These are phyloP conservation scores for Plusia festucae DNA, from an alignment of 2,888 invertebrate species.

Conservation along the genomic window DNA sequence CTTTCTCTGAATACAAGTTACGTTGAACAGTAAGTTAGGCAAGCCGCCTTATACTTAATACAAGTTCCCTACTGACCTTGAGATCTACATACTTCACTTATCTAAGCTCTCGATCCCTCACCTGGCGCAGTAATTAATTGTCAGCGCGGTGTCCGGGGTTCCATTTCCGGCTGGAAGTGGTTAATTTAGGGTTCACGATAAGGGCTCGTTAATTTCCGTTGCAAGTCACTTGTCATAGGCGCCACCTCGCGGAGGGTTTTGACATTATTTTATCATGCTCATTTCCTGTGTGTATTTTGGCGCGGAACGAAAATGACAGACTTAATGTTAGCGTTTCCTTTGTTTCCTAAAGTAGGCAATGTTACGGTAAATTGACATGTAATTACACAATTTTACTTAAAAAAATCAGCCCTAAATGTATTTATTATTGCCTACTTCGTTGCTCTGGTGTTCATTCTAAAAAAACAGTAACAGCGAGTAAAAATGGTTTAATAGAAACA, in stretches of 20 bases:
- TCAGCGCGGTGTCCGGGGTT: constrained; percentile 59
- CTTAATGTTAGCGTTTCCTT: neutral
- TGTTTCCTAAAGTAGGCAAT: constrained; percentile 5
- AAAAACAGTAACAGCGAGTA: neutral
- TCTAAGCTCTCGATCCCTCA: constrained; percentile 57
- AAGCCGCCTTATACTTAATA: neutral
- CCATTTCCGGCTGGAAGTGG: constrained; percentile 72
- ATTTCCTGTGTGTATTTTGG: constrained; percentile 43
- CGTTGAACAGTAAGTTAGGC: neutral
- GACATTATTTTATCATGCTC: constrained; percentile 51
- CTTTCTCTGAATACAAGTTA: neutral
- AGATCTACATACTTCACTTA: constrained; percentile 41
- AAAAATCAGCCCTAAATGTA: neutral
- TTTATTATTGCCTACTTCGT: neutral
- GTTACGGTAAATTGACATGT: constrained; percentile 5
- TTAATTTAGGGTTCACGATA: constrained; percentile 75
- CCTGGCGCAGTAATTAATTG: constrained; percentile 64
- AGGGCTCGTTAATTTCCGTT: constrained; percentile 79
- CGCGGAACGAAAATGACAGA: constrained; percentile 13
- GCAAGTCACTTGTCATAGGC: constrained; percentile 70
- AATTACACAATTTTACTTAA: neutral
- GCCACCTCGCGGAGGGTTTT: constrained; percentile 51
- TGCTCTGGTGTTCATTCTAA: neutral
- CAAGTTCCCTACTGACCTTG: constrained; percentile 42
- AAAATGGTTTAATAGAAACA: constrained; percentile 19